Base-by-base conservation (phyloP, 1,140 invertebrate genomes). In the Drosophila albomicans region DNA sequence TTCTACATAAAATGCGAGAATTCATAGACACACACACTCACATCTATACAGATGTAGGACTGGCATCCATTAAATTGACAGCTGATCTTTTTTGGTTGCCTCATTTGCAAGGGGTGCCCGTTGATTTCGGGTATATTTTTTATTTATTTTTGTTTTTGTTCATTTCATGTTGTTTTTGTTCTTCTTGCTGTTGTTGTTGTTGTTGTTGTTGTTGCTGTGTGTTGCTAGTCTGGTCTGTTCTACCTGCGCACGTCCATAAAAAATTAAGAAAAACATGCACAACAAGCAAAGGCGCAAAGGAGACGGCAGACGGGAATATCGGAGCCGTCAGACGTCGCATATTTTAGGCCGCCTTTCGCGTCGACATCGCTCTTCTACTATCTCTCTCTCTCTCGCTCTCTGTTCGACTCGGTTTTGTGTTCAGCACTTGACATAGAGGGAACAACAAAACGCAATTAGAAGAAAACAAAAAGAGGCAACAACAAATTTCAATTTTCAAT, bases 191-290 rank as follows among this genome's bases (percentile, higher is more conserved):
- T 3, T 28, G 11, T 54, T 65, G n/a, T 35, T n/a, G n/a, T n/a
- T n/a, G 15, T 15, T 63, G 25, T 5, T 58, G 38, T 8, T 41
- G 7, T 15, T 28, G 11, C 54, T 65, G n/a, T 35, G 20, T 63
- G 25, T 54, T 69, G 56, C 64, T 54, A 43, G 57, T 70, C 16
- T 70, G 49, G 10, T 38, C 30, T 13, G 41, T 72, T 79, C 81
- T 84, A 84, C 81, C 81, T 84, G 81, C 81, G 75, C 81, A 79
- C 72, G 68, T 73, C 67, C 77, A 84, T 84, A 84, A 84, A 84
- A 84, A 84, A 84, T 84, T 79, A 84, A 84, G 77, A 73, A 84
- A 82, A 84, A 82, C 81, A 82, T 79, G 81, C 71, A 79, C 80
- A 82, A 68, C 75, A 46, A 30, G 70, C 61, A 69, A 67, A 66